These are phyloP conservation scores for Alfaro cultratus DNA, from an alignment of 2,797 vertebrate species.

Conservation along the genomic window DNA sequence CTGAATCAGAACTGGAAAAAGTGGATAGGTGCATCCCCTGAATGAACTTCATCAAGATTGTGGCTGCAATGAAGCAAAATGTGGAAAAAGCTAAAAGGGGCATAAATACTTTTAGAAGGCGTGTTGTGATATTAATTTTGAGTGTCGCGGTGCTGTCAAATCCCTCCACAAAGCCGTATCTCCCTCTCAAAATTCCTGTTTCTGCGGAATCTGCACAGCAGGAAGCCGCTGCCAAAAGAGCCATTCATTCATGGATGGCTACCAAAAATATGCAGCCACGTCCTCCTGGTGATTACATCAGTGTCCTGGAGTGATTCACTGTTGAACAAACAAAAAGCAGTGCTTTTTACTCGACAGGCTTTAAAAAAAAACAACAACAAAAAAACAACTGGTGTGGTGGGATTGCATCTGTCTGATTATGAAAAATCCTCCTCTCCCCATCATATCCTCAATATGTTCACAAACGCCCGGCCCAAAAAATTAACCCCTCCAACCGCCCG, in stretches of 20 bases:
- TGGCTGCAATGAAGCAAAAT: background rate
- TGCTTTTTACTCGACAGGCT: conserved; percentile 17
- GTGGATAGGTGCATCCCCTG: no score
- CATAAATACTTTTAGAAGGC: background rate
- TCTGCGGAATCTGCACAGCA: conserved; percentile 21
- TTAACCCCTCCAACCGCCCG: conserved; percentile 73
- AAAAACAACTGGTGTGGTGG: conserved; percentile 13
- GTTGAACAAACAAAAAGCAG: conserved; percentile 25
- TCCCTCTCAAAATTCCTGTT: conserved; percentile 24
- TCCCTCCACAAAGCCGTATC: conserved; percentile 44
- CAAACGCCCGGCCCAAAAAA: conserved; percentile 56
- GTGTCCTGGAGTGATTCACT: conserved; percentile 20
- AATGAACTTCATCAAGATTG: background rate
- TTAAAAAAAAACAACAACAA: background rate
- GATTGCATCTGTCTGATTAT: conserved; percentile 51
- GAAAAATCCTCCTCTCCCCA: conserved; percentile 59
- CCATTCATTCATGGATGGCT: conserved; percentile 29
- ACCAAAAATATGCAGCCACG: conserved; percentile 10
- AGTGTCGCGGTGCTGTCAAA: conserved; percentile 24
- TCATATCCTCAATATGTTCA: conserved; percentile 72
- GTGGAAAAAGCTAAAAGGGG: background rate
- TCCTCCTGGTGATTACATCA: conserved; percentile 24
- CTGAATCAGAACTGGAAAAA: no score
- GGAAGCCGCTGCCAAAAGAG: conserved; percentile 26
- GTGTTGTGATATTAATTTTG: conserved; percentile 9